Conservation (phyloP, 2,888 invertebrate species). For the Mylabris sibirica region DNA sequence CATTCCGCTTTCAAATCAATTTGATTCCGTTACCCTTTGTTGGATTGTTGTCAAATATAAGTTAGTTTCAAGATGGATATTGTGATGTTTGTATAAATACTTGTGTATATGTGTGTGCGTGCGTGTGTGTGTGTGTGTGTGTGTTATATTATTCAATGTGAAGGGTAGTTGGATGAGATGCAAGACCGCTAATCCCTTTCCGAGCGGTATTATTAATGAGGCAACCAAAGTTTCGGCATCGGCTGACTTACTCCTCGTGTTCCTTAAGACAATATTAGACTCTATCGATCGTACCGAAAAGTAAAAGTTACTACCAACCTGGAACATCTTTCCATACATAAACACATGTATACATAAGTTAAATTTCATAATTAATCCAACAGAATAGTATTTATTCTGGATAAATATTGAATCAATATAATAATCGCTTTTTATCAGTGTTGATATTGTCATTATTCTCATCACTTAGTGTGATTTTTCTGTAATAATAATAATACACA, state of each 20-base stretch:
- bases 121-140: background rate
- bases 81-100: background rate
- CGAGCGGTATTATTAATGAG: conserved; percentile 53
- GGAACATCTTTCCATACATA: conserved; percentile 18
- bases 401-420: too few species aligned
- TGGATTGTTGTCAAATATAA: conserved; percentile 7
- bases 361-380: too few species aligned
- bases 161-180: conserved; percentile 40
- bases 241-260: conserved; percentile 45
- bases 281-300: conserved; percentile 43
- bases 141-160: conserved; percentile 29
- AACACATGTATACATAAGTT: background rate
- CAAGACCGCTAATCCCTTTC: conserved; percentile 52
- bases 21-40: background rate
- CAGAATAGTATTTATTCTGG: too few species aligned
- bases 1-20: background rate
- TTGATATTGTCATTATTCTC: background rate
- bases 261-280: conserved; percentile 48
- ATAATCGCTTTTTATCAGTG: background rate
- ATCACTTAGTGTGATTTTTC: background rate
- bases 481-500: background rate
- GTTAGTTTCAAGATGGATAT: background rate
- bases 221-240: conserved; percentile 47
- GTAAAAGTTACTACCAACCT: conserved; percentile 6
- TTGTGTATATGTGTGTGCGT: background rate